phyloP scores from a whole-genome alignment of 1,140 invertebrate genomes.

The Habropoda laboriosa region DNA sequence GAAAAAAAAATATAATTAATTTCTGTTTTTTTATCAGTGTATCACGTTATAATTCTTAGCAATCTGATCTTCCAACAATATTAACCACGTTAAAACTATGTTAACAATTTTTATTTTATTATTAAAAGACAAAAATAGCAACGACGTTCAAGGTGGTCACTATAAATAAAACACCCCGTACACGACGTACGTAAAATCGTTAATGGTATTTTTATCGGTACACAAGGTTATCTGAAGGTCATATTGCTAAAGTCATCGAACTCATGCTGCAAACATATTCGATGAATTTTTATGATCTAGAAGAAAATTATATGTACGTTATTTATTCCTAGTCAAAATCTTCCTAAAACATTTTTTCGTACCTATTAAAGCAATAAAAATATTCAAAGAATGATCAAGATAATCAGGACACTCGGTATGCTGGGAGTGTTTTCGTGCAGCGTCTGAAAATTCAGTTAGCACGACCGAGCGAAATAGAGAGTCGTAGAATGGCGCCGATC shows the following conservation, averaged over 20 bases:
- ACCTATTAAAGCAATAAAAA: neutral
- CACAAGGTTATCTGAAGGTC: too few relatives aligned
- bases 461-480: neutral
- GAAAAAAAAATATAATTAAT: neutral
- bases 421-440: neutral
- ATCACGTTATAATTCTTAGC: neutral
- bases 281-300: neutral
- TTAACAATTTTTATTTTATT: neutral
- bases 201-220: neutral
- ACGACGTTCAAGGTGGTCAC: neutral
- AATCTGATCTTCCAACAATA: neutral
- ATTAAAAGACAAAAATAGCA: neutral
- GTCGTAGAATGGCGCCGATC: slow-evolving; percentile 17
- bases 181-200: neutral
- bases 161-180: neutral
- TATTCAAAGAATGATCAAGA: neutral
- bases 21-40: neutral
- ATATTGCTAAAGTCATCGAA: neutral
- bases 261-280: neutral
- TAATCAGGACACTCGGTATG: neutral
- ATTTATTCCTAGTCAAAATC: neutral
- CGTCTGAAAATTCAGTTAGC: neutral
- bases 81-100: neutral
- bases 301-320: neutral
- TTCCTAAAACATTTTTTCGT: neutral